Evolutionary conservation across 2,888 invertebrate genomes (phyloP).

Genomic region (Dione vanillae): DNA sequence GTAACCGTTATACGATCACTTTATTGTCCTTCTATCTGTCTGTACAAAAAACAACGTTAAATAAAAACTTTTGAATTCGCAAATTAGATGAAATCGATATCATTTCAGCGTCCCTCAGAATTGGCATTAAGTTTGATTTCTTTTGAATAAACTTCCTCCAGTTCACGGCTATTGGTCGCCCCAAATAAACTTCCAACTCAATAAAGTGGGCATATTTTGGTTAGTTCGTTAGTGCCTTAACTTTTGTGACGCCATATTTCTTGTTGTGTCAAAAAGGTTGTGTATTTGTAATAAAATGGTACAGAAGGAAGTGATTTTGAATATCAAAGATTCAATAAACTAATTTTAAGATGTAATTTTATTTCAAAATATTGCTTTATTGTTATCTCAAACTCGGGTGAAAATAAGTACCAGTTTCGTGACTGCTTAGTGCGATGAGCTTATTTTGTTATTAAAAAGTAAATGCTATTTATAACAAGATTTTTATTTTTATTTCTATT

Average conservation of each 20-base stretch:
- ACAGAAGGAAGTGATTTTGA: not conserved
- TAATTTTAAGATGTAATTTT: too few relatives aligned
- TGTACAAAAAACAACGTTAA: not conserved
- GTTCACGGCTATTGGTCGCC: constrained; percentile 19
- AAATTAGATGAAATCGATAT: constrained; percentile 30
- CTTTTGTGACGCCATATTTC: constrained; percentile 9
- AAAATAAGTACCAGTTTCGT: too few relatives aligned
- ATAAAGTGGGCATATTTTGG: constrained; percentile 30
- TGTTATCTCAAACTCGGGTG: too few relatives aligned
- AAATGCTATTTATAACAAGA: too few relatives aligned
- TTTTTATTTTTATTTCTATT: too few relatives aligned
- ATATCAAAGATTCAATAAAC: not conserved
- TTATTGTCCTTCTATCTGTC: not conserved
- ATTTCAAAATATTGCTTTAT: too few relatives aligned
- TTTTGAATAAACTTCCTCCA: constrained; percentile 32
- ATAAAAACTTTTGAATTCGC: constrained; percentile 2
- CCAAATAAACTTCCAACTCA: constrained; percentile 33
- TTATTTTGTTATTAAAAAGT: too few relatives aligned
- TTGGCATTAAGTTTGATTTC: constrained; percentile 28
- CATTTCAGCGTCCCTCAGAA: constrained; percentile 13
- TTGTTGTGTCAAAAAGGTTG: not conserved
- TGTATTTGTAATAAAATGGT: not conserved
- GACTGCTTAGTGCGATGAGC: too few relatives aligned
- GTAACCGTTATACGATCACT: not conserved
- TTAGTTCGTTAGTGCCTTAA: constrained; percentile 9